Evolutionary conservation across 53 echinoderm and acorn worm species (phyloP).

Genomic region (Crossaster papposus): DNA sequence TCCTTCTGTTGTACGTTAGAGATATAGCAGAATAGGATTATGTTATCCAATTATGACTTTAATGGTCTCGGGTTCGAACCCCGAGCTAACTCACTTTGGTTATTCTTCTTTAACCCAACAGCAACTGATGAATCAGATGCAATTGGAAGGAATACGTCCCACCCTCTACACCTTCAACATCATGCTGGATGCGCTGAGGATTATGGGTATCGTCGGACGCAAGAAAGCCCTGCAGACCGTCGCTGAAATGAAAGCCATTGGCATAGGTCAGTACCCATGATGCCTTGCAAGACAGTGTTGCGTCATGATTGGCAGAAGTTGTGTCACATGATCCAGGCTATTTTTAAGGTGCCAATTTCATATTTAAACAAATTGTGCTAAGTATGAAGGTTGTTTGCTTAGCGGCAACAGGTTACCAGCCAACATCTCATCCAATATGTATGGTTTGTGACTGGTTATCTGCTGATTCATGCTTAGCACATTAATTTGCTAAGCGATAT

Average conservation of each 20-base stretch:
- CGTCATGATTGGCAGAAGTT: background rate
- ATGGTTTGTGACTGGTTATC: too few relatives aligned
- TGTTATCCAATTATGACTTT: too few relatives aligned
- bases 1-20: too few relatives aligned
- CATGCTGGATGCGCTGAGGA: conserved; percentile 63
- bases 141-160: conserved; percentile 74
- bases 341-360: background rate
- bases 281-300: background rate
- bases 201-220: conserved; percentile 82
- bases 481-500: background rate
- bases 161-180: conserved; percentile 82
- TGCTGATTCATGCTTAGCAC: background rate
- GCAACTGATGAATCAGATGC: conserved; percentile 95
- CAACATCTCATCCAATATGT: too few relatives aligned
- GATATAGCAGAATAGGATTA: too few relatives aligned
- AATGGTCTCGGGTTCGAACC: too few relatives aligned
- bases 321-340: background rate
- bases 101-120: conserved; percentile 28
- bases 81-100: background rate
- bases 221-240: conserved; percentile 68
- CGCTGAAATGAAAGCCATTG: conserved; percentile 89
- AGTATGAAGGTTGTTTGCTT: too few relatives aligned
- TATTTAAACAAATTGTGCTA: background rate
- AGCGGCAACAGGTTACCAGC: too few relatives aligned
- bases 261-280: conserved; percentile 67